Percentiles rank a stretch among this genome's conserved stretches.
phyloP scores from a whole-genome alignment of 1,140 invertebrate genomes.

The Aphelenchoides besseyi region DNA sequence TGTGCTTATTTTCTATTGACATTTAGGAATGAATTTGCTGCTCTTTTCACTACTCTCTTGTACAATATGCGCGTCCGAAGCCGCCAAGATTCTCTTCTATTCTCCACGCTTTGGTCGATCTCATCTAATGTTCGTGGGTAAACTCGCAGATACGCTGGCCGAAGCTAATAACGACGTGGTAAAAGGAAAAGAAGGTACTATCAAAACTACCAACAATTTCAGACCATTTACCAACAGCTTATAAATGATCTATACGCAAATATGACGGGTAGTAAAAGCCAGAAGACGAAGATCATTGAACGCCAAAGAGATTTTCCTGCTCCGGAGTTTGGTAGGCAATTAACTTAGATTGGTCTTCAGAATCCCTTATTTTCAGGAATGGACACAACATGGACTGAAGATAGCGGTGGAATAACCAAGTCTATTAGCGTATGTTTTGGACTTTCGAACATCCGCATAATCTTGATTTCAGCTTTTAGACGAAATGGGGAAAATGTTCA shows the following conservation, averaged over 20 bases:
- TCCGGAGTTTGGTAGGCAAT: too few relatives aligned
- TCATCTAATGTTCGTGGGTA: slow-evolving; percentile 19
- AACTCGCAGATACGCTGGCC: slow-evolving; percentile 23
- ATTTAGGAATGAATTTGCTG: slow-evolving; percentile 2
- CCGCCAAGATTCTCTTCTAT: slow-evolving; percentile 14
- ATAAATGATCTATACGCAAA: not conserved
- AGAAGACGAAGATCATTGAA: not conserved
- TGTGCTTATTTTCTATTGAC: not conserved
- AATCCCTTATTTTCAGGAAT: not conserved
- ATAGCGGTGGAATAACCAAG: not conserved
- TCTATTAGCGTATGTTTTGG: not conserved
- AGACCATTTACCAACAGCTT: not conserved
- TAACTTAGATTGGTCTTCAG: not conserved
- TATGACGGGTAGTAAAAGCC: not conserved
- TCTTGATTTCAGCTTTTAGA: not conserved
- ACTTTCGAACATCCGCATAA: too few relatives aligned
- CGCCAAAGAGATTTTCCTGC: too few relatives aligned
- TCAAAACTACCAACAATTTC: too few relatives aligned
- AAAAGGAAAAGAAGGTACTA: too few relatives aligned
- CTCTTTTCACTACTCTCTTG: not conserved
- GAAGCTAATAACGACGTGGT: slow-evolving; percentile 30
- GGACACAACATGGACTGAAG: not conserved
- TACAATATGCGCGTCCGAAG: too few relatives aligned
- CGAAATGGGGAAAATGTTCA: not conserved
- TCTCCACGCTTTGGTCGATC: slow-evolving; percentile 16